Conservation (phyloP, 2,113 vertebrate genomes). For the Eulacestoma nigropectus region DNA sequence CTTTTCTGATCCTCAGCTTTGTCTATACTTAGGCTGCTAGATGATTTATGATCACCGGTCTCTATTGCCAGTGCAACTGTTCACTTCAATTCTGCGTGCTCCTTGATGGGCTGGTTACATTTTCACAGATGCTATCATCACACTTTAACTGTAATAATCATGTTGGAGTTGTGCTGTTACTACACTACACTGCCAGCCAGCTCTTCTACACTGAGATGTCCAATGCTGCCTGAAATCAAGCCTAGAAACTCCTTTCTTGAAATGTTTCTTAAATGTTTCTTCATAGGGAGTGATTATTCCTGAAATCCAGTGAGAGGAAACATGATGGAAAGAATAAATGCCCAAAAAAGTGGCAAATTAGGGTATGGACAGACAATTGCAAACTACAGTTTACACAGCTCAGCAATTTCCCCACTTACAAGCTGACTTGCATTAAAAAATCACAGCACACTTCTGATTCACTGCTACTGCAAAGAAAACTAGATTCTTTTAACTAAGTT, state of each 20-base stretch:
- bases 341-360: neutral
- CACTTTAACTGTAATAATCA: neutral
- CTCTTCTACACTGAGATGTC: neutral
- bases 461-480: neutral
- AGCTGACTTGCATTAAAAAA: neutral
- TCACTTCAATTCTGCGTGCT: conserved; percentile 1
- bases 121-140: conserved; percentile 33
- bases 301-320: neutral
- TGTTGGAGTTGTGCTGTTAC: neutral
- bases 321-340: neutral
- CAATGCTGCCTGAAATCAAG: neutral
- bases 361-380: neutral
- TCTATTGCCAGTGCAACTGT: neutral
- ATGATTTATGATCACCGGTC: neutral
- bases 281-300: neutral
- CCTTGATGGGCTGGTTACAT: conserved; percentile 11
- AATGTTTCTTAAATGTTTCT: neutral
- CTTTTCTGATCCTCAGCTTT: neutral
- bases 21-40: neutral
- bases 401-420: neutral
- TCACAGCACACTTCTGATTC: neutral
- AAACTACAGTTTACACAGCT: neutral
- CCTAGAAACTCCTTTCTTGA: neutral
- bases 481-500: neutral
- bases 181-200: neutral